Evolutionary conservation across 2,797 vertebrate species (phyloP).

Genomic region (Eidolon dupreanum): DNA sequence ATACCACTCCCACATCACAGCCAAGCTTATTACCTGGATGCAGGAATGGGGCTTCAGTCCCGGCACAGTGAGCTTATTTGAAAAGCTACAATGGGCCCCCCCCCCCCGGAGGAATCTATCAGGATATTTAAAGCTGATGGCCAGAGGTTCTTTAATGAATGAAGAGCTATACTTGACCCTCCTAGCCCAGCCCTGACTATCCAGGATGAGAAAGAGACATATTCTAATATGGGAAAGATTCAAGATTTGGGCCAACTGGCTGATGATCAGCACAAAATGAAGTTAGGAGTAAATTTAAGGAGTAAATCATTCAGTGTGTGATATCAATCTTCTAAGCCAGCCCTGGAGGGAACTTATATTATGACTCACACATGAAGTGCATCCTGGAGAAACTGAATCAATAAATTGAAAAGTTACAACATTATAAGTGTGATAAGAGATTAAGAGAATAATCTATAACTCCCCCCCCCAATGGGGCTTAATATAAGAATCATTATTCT

Average conservation of each 20-base stretch:
- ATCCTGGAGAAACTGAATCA: not conserved
- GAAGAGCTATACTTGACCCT: not conserved
- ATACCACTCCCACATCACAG: not conserved
- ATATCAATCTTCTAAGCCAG: not conserved
- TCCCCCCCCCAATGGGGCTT: not conserved
- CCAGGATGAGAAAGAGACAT: not conserved
- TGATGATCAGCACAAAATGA: not conserved
- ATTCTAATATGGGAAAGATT: not conserved
- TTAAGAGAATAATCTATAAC: not conserved
- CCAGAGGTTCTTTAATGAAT: not conserved
- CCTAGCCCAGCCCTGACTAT: not conserved
- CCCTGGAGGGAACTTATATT: not conserved
- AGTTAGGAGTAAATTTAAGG: not conserved
- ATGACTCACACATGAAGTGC: not conserved
- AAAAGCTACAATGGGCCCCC: not conserved
- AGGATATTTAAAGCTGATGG: not conserved
- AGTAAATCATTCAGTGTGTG: not conserved
- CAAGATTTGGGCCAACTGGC: not conserved
- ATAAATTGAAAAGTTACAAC: not conserved
- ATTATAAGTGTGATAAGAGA: not conserved
- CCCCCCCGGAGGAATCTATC: not conserved
- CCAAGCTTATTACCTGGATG: not conserved
- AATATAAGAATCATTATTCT: not conserved
- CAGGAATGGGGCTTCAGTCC: not conserved
- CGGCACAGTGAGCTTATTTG: not conserved